Evolutionary conservation across 1,140 invertebrate genomes (phyloP), one percentile per base, ranked within the genome.

Genomic region (Eueides isabella): DNA sequence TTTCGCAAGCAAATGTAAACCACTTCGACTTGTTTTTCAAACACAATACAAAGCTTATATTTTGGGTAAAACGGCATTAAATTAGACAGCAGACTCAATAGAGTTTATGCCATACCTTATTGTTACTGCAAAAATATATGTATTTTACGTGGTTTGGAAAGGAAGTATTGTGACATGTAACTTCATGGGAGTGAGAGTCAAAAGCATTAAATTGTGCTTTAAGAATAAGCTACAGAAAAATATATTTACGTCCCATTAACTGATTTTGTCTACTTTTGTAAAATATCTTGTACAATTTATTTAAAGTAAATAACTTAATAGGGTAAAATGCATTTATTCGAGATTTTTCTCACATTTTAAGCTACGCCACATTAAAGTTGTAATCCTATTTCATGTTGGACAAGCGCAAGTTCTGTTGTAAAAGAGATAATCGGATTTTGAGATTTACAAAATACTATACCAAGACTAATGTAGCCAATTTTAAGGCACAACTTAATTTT

Each of bases 11-110:
- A 44, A 69, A 70, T 67, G 66, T 41, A 77, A 74, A 70, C 41
- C 65, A 61, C 23, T 26, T 48, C 66, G 63, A 67, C 38, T 75
- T 78, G 76, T 78, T 78, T 74, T 68, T 61, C 65, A 72, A 78
- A 72, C 70, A 72, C 69, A 68, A 72, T 71, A 75, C 73, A 48
- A 68, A 55, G 48, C 44, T 44, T 55, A 66, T 75, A 71, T 64
- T 67, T 75, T 61, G 38, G 29, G 65, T 55, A 38, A 63, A 74
- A 62, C 55, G 12, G 11, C 29, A 64, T 68, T 33, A 68, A 74
- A 68, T 61, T 64, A 61, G 62, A 68, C 72, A 74, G 11, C 48
- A 55, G 23, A 74, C 35, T 74, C 63, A 71, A 63, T 66, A 33
- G 12, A 14, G 23, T 72, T 65, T 55, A 19, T 55, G 65, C 67